Percentiles rank a stretch among this genome's conserved stretches.
phyloP scores from a whole-genome alignment of 2,113 vertebrate genomes.

The Neodon shergylaensis region DNA sequence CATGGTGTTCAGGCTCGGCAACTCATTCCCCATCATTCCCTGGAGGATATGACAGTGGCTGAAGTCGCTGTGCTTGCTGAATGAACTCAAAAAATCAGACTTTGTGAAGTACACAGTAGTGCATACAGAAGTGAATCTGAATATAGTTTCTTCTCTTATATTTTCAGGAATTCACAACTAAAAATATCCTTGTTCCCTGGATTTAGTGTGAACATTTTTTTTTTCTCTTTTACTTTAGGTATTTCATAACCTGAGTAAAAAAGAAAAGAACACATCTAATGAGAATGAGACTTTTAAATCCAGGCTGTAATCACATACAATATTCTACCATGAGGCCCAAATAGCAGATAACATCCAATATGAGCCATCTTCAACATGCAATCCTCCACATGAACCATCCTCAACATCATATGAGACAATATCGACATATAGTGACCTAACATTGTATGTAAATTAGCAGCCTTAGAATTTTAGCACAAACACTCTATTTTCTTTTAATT shows the following conservation, averaged over 20 bases:
- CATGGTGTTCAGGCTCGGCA: conserved; percentile 32
- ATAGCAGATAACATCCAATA: not conserved
- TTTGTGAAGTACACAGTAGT: not conserved
- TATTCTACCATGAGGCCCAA: not conserved
- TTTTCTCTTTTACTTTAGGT: not conserved
- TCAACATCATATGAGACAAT: not conserved
- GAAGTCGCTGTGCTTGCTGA: not conserved
- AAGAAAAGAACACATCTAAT: not conserved
- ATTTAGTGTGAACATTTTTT: not conserved
- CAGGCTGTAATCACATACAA: not conserved
- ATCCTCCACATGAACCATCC: not conserved
- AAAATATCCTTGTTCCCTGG: not conserved
- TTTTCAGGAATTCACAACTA: conserved; percentile 1
- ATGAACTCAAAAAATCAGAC: not conserved
- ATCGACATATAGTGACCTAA: not conserved
- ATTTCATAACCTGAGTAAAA: not conserved
- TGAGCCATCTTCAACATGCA: not conserved
- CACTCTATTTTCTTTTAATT: not conserved
- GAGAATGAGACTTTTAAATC: not conserved
- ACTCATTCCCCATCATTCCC: conserved; percentile 56
- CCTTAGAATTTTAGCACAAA: not conserved
- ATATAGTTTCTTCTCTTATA: not conserved
- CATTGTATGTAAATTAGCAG: not conserved
- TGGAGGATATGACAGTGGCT: not conserved
- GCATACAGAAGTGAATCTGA: not conserved